Percentiles rank a stretch among this genome's conserved stretches.
Conservation (phyloP, 2,797 vertebrate genomes). For the Helarctos malayanus region DNA sequence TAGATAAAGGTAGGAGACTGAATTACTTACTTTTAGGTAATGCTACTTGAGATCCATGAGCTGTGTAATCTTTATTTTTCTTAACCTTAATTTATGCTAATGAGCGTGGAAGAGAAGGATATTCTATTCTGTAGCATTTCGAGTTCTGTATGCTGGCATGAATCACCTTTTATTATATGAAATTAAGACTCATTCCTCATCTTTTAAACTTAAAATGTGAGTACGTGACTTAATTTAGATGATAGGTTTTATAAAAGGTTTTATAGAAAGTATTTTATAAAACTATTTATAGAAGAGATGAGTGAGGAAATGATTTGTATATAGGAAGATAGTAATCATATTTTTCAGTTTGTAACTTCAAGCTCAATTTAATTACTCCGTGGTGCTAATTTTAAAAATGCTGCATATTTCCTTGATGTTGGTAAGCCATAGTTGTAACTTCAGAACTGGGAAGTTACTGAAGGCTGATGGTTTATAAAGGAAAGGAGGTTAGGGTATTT, state of each 20-base stretch:
- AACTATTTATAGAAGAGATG: background rate
- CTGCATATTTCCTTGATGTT: conserved; percentile 54
- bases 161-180: conserved; percentile 49
- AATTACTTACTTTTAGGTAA: conserved; percentile 58
- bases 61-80: conserved; percentile 66
- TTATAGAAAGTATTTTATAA: no score
- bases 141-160: conserved; percentile 47
- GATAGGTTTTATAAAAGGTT: conserved; percentile 56
- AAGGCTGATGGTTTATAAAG: conserved; percentile 59
- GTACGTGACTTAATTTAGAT: conserved; percentile 57
- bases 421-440: background rate
- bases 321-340: conserved; percentile 40
- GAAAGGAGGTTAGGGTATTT: conserved; percentile 50
- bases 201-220: conserved; percentile 56
- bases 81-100: conserved; percentile 70
- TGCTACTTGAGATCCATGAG: conserved; percentile 63
- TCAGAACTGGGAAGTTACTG: conserved; percentile 43
- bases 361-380: conserved; percentile 61
- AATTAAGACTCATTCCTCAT: conserved; percentile 38
- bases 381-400: conserved; percentile 58
- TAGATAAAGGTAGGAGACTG: conserved; percentile 45
- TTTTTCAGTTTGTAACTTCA: conserved; percentile 64
- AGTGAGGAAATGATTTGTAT: conserved; percentile 49
- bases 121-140: conserved; percentile 60
- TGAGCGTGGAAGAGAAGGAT: conserved; percentile 44